phyloP scores from a whole-genome alignment of 2,113 vertebrate species.

The Xenotilapia flavipinnis region DNA sequence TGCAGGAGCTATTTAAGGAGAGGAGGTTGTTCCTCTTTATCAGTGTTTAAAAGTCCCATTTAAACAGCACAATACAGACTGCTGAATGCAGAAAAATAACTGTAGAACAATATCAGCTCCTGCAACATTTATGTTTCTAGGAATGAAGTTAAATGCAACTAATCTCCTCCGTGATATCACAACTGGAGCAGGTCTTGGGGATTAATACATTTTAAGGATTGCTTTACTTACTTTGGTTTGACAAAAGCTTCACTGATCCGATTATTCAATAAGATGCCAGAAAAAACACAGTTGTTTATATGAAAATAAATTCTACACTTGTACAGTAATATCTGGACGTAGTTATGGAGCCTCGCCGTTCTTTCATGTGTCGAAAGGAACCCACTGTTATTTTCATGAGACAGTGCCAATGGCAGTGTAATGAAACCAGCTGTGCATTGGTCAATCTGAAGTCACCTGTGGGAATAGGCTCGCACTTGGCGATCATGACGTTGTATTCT shows the following conservation, averaged over 20 bases:
- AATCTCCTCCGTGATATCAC: neutral
- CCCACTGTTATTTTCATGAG: neutral
- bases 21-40: neutral
- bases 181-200: neutral
- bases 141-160: neutral
- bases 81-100: neutral
- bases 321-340: neutral
- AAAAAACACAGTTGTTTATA: neutral
- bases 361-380: neutral
- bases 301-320: neutral
- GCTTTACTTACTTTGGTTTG: neutral
- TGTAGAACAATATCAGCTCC: neutral
- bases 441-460: constrained; percentile 68
- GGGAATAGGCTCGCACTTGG: constrained; percentile 78
- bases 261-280: neutral
- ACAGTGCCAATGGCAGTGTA: neutral
- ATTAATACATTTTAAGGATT: neutral
- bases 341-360: neutral
- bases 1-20: neutral
- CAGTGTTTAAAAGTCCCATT: neutral
- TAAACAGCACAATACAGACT: neutral
- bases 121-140: neutral
- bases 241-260: neutral
- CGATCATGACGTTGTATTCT: constrained; percentile 85
- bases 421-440: neutral